Evolutionary conservation across 1,140 invertebrate genomes (phyloP).

Genomic region (Eciton burchellii): DNA sequence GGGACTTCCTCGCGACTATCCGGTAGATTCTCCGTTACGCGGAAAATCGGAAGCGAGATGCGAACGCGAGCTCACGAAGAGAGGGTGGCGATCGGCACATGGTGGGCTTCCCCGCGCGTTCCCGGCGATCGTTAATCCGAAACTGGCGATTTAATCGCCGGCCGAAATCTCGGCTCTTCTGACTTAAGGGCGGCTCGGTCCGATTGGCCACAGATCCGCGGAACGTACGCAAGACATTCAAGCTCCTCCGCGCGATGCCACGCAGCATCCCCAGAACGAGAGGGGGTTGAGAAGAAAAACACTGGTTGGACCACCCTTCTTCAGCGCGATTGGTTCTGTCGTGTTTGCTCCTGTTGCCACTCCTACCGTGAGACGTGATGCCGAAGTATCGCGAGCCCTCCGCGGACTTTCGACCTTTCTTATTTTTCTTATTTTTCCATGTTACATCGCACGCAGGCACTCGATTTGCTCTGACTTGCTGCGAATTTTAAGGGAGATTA

Average conservation of each 20-base stretch:
- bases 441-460: slow-evolving; percentile 9
- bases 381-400: neutral
- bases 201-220: slow-evolving; percentile 68
- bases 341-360: slow-evolving; percentile 78
- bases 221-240: slow-evolving; percentile 38
- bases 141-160: slow-evolving; percentile 68
- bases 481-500: slow-evolving; percentile 5
- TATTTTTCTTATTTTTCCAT: slow-evolving; percentile 45
- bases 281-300: slow-evolving; percentile 75
- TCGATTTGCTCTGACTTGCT: neutral
- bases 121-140: slow-evolving; percentile 61
- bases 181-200: slow-evolving; percentile 18
- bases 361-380: slow-evolving; percentile 62
- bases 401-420: too few species aligned
- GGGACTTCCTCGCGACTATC: too few species aligned
- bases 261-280: slow-evolving; percentile 68
- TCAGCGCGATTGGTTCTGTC: slow-evolving; percentile 78
- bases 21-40: too few species aligned
- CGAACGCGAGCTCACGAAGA: too few species aligned
- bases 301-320: slow-evolving; percentile 78
- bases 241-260: slow-evolving; percentile 60
- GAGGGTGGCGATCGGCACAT: neutral
- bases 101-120: slow-evolving; percentile 14
- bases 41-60: too few species aligned
- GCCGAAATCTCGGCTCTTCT: slow-evolving; percentile 57